Conservation (phyloP, 2,113 vertebrate species). For the Micronycteris hirsuta region DNA sequence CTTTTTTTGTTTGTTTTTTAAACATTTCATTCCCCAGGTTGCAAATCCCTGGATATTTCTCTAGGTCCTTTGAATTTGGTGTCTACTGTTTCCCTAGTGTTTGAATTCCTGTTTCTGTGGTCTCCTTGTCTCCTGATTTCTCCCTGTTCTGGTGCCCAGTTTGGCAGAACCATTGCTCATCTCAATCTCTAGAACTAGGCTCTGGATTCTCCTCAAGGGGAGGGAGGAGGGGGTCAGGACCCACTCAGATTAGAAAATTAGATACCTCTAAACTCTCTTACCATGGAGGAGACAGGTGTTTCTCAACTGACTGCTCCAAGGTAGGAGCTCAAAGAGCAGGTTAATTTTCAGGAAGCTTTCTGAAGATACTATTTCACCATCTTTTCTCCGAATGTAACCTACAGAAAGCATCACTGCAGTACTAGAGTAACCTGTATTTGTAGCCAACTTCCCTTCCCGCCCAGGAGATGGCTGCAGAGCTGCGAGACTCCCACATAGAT, state of each 20-base stretch:
- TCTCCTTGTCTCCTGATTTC: neutral
- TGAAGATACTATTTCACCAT: neutral
- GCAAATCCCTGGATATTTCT: neutral
- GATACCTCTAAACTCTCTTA: slow-evolving; percentile 39
- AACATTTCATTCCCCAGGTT: too few relatives aligned
- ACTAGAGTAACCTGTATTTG: neutral
- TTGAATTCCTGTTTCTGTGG: neutral
- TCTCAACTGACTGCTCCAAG: slow-evolving; percentile 56
- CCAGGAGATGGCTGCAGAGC: neutral
- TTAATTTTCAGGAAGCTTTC: slow-evolving; percentile 53
- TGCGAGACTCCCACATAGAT: neutral
- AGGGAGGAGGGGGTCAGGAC: neutral
- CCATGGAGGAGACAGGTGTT: neutral
- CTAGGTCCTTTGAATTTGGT: neutral
- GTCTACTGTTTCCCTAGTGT: neutral
- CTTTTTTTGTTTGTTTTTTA: neutral
- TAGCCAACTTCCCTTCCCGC: neutral
- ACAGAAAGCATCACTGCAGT: neutral
- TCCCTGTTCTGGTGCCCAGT: neutral
- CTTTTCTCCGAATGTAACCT: neutral
- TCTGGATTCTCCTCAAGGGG: neutral
- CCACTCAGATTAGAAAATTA: neutral
- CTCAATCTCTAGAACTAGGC: neutral
- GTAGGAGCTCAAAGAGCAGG: slow-evolving; percentile 55
- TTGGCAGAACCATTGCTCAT: neutral